Conservation (phyloP, 2,797 vertebrate genomes). For the Xyrichtys novacula region DNA sequence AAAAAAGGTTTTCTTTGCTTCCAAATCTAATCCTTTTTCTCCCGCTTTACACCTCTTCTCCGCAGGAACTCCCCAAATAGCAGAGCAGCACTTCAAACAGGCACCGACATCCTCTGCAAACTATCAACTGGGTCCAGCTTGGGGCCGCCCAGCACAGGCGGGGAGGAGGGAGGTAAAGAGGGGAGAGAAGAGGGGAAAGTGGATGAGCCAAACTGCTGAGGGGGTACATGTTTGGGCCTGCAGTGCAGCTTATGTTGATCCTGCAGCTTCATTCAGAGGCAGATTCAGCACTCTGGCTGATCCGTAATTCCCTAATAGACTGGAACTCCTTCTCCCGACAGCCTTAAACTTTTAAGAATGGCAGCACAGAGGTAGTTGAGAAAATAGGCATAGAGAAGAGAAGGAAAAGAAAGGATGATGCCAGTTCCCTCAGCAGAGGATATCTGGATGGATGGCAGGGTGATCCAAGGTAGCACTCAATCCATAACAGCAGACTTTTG, state of each 20-base stretch:
- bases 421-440: slow-evolving; percentile 21
- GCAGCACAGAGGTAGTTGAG: slow-evolving; percentile 23
- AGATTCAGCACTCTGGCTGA: slow-evolving; percentile 37
- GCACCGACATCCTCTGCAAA: slow-evolving; percentile 61
- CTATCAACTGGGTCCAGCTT: slow-evolving; percentile 49
- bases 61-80: slow-evolving; percentile 70
- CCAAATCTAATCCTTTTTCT: slow-evolving; percentile 48
- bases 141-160: slow-evolving; percentile 47
- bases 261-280: slow-evolving; percentile 64
- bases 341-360: slow-evolving; percentile 57
- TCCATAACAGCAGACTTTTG: slow-evolving; percentile 37
- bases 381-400: slow-evolving; percentile 18
- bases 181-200: slow-evolving; percentile 19
- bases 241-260: slow-evolving; percentile 72
- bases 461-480: slow-evolving; percentile 20
- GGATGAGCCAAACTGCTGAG: slow-evolving; percentile 46
- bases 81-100: slow-evolving; percentile 72
- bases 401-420: slow-evolving; percentile 23
- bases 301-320: slow-evolving; percentile 51
- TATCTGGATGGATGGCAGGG: slow-evolving; percentile 23
- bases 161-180: slow-evolving; percentile 20
- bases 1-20: slow-evolving; percentile 50
- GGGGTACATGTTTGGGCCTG: slow-evolving; percentile 63
- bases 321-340: slow-evolving; percentile 33
- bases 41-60: slow-evolving; percentile 53